Base-by-base conservation (phyloP, 1,140 invertebrate genomes). In the Drosophila watanabei region DNA sequence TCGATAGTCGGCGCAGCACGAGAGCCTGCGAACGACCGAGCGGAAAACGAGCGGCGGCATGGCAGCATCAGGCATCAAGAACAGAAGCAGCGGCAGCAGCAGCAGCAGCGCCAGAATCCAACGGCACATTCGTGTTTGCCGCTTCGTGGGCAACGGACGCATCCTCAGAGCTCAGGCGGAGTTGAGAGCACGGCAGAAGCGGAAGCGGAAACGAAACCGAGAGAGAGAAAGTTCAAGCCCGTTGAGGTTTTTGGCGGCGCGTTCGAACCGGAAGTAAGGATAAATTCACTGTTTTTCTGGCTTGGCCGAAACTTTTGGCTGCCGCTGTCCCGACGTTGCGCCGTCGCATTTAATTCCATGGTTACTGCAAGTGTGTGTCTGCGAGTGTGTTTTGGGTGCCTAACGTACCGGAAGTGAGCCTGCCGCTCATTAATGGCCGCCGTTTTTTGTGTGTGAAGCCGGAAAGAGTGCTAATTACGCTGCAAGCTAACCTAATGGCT, bases 241-340 rank as follows among this genome's bases (percentile, higher is more conserved):
- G 72, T 76, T 78, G 62, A 68, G 28, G 54, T n/a, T 68, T 81
- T 69, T 57, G 79, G 65, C 51, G 63, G 61, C 77, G 77, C 77
- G 77, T 79, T 68, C 43, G 61, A 87, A 82, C 62, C 81, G 85
- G 82, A 89, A 90, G 85, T 89, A 89, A 89, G 85, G 75, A 89
- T 90, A 85, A 60, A 75, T 66, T 83, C 76, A 32, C 35, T 51
- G 60, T 59, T 89, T 89, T 51, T 43, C 48, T 45, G 60, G 32
- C 28, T 75, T 56, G 24, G 43, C 20, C 56, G 65, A 51, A 32
- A 62, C 35, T 16, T 16, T 75, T 52, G 35, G 33, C 24, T 45
- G 66, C 70, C 35, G 89, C 24, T 49, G 14, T 90, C 81, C 85
- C 79, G 85, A 82, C 84, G 85, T 89, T 89, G 86, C 85, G 85